Evolutionary conservation across 53 echinoderm and acorn worm species (phyloP).

Genomic region (Apostichopus leukothele): DNA sequence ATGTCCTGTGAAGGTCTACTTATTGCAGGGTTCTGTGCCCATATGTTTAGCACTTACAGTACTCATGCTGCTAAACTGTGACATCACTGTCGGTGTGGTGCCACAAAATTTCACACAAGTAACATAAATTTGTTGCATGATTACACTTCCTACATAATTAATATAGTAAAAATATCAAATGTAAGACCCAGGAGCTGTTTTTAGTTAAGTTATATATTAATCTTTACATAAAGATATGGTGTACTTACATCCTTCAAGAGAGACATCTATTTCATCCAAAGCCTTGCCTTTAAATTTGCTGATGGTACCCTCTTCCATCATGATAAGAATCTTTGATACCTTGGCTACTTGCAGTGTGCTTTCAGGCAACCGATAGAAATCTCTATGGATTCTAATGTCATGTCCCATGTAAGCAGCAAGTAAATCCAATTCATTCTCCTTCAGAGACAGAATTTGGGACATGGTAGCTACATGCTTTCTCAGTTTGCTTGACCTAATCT

Average conservation of each 20-base stretch:
- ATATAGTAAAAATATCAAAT: too few species aligned
- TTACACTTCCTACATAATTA: too few species aligned
- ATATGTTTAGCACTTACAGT: too few species aligned
- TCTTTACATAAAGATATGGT: not conserved
- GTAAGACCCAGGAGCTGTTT: not conserved
- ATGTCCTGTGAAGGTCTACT: too few species aligned
- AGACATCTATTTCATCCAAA: conserved; percentile 59
- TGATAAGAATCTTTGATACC: conserved; percentile 59
- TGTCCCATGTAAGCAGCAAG: conserved; percentile 65
- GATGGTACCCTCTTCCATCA: conserved; percentile 59
- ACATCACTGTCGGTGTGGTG: not conserved
- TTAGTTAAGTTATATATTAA: not conserved
- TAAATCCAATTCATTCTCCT: conserved; percentile 61
- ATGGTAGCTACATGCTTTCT: conserved; percentile 65
- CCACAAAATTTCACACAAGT: not conserved
- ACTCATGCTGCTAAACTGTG: too few species aligned
- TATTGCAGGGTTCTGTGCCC: too few species aligned
- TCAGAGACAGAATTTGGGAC: conserved; percentile 60
- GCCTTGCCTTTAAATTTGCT: conserved; percentile 55
- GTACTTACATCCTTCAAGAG: conserved; percentile 50
- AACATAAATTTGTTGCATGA: not conserved
- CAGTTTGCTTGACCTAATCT: conserved; percentile 57
- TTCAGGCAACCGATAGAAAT: conserved; percentile 63
- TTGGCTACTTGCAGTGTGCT: conserved; percentile 60
- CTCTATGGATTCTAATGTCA: conserved; percentile 56